Base-by-base conservation (phyloP, 2,888 invertebrate species). In the Apamea anceps region DNA sequence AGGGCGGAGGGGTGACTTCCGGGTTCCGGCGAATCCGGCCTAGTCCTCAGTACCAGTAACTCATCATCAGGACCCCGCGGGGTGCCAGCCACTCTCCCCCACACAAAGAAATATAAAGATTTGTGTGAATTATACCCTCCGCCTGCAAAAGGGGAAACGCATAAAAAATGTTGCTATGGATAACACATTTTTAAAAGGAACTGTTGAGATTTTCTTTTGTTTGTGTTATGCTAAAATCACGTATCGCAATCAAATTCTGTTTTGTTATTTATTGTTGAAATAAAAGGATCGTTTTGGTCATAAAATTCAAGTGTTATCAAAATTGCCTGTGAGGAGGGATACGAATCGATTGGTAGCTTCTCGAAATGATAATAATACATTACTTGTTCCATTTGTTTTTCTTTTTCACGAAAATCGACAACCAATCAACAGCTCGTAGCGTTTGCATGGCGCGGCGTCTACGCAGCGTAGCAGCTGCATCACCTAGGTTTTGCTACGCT, bases 31-130 rank as follows among this genome's bases (percentile, higher is more conserved):
- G 68, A 81, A 62, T 77, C 80, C 93, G 79, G 79, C 78, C 85
- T 84, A 75, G 82, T 78, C 81, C 92, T 91, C 91, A 72, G 90
- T 86, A 90, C 91, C 93, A 87, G 95, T 96, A 96, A 96, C 96
- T 96, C 96, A 96, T 97, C 96, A 96, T 96, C 96, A 96, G 92
- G 90, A 87, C 96, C 85, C 96, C 87, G 90, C 95, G 92, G 96
- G 96, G 93, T 91, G 91, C 89, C 84, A 81, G 87, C 89, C 90
- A 82, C 93, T 92, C 95, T 90, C 94, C 93, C 95, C 92, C 94
- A 91, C 90, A 94, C 94, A 95, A 95, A 95, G 95, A 95, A 95
- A 95, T 94, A 95, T 93, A 94, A 94, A 96, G 96, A 96, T 96
- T 95, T 95, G 94, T 94, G 95, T 94, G 95, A 96, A 95, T 95